Base-by-base conservation (phyloP, 1,140 invertebrate genomes). In the Lasioglossum baleicum region DNA sequence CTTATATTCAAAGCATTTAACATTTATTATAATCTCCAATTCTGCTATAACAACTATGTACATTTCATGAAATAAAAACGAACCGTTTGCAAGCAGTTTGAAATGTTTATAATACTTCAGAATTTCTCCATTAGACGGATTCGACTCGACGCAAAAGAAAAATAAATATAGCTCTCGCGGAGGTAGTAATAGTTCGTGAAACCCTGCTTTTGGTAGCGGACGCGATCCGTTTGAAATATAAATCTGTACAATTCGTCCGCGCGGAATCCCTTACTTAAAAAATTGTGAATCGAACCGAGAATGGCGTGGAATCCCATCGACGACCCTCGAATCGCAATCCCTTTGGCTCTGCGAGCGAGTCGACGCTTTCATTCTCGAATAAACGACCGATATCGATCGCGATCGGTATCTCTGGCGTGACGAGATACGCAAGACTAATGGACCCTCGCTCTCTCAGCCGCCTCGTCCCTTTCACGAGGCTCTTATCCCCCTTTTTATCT, bases 381-480 rank as follows among this genome's bases (percentile, higher is more conserved):
- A 87, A 85, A 86, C 82, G 76, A 83, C 69, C 75, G 90, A 91
- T 90, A 91, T 79, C 82, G 87, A 91, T 91, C 90, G 75, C 83
- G 88, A 90, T 90, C 88, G 81, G 81, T 90, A 89, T 89, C 89
- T 82, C 26, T 75, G 53, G 83, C 82, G 89, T 87, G 90, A 91
- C 88, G 88, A 88, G 82, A 89, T 85, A 80, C 86, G 75, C 80
- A 82, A 89, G 87, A 88, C 88, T 90, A 91, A 90, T 91, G 89
- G 87, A 88, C 83, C 77, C 84, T 79, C 72, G 82, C 77, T 68
- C 68, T 56, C 63, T 56, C 69, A 5, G 26, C 61, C 64, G 58
- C 63, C 61, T 74, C 74, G 65, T 70, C 71, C 75, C 80, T 78
- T 72, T 81, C 67, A 31, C 22, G 53, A 72, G 42, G 42, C 56